Base-by-base conservation (phyloP, 1,140 invertebrate species). In the Arctopsyche grandis region DNA sequence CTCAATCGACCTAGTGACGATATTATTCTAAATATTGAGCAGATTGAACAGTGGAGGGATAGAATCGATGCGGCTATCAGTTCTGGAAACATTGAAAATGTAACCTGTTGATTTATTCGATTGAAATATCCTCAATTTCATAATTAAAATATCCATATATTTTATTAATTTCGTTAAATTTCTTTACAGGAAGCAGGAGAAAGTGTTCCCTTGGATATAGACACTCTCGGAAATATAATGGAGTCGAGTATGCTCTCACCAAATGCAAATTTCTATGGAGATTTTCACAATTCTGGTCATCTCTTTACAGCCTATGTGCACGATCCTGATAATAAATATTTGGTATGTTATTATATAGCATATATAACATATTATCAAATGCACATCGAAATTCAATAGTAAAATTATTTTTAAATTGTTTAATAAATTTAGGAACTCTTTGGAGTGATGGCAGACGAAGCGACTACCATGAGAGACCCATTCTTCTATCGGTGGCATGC, bases 41-140 rank as follows among this genome's bases (percentile, higher is more conserved):
- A 93, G 79, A 60, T 94, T 77, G 90, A 91, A 81, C 86, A 91
- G 66, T 94, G 92, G 92, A 87, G 91, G 0, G 91, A 93, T 83
- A 88, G 93, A 24, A 91, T 95, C 58, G 90, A 89, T 58, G 91
- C 92, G 46, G 93, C 92, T 9, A 93, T 95, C 75, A 91, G 93
- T 76, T 89, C 90, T 21, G 92, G 92, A 19, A 84, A 86, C 19
- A 89, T 91, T 19, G 44, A 76, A 48, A 78, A 43, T 26, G 80
- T 81, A 74, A 77, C 48, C 5, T 66, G 19, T 38, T 4, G 3
- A 29, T 69, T 69, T 16, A 66, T 7, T 66, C 5, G 21, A 69
- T 16, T 7, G 14, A 69, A 16, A 69, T 60, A 5, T 5, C 48
- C 12, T 52, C 4, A 19, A 3, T 60, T 60, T 60, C 22, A 71